Base-by-base conservation (phyloP, 2,797 vertebrate genomes). In the Tenualosa thibaudeaui region DNA sequence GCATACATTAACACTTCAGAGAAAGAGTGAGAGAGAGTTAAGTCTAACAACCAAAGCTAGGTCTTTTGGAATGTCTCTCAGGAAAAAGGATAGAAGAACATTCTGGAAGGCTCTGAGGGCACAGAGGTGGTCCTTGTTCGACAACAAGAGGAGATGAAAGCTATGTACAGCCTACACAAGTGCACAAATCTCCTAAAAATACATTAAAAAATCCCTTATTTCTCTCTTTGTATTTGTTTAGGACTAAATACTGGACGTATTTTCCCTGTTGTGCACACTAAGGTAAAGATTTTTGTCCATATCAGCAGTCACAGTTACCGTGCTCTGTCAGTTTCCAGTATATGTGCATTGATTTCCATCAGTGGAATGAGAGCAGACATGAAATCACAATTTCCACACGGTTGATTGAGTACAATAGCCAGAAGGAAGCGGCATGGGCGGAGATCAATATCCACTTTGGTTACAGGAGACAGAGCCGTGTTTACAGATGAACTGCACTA, bases 371-470 rank as follows among this genome's bases (percentile, higher is more conserved):
- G 84, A 60, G 86, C 19, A 81, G 81, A 49, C 13, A 49, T 81
- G 82, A 50, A 54, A 68, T 13, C 54, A 43, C 83, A 78, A 83
- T 58, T 17, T 83, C 71, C 51, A 0, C 68, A 24, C 3, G 71
- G 82, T 71, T 84, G 51, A 87, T 83, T 60, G 83, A 83, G 86
- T 62, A 58, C 15, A 78, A 43, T 46, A 78, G 65, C 65, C 31
- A 71, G 71, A n/a, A 37, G 71, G 37, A 78, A 78, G 40, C 19
- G 17, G 37, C 37, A 4, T 43, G 19, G 53, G 19, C 62, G 65
- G 43, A 54, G 24, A 85, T 83, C 86, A 81, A 85, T 87, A 87
- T 81, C 82, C 86, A 85, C 84, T 87, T 81, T 15, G 53, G 81
- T 40, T 40, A 62, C 54, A 26, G 85, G 82, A 78, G 49, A 37